These are phyloP conservation scores for Tachyglossus aculeatus DNA, from an alignment of 2,797 vertebrate species.

Conservation along the genomic window DNA sequence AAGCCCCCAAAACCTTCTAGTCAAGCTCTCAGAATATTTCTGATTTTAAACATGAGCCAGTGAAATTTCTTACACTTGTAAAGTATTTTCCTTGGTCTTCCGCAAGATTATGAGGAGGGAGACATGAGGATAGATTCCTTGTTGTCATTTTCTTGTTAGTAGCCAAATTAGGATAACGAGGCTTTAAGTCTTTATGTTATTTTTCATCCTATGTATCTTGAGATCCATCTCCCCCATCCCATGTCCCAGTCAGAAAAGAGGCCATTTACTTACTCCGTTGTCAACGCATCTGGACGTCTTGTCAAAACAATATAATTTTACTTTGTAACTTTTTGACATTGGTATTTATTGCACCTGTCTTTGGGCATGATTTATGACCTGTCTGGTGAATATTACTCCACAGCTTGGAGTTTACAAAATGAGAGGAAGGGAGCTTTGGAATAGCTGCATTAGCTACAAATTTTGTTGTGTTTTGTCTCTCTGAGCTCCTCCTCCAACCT, in stretches of 20 bases:
- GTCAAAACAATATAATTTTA: conserved; percentile 90
- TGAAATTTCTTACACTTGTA: too few relatives aligned
- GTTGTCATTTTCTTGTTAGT: background rate
- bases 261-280: conserved; percentile 74
- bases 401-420: conserved; percentile 77
- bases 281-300: conserved; percentile 82
- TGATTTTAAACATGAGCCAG: too few relatives aligned
- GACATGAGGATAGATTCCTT: background rate
- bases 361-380: conserved; percentile 92
- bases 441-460: conserved; percentile 61
- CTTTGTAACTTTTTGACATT: conserved; percentile 81
- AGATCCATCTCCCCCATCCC: conserved; percentile 10
- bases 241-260: conserved; percentile 43
- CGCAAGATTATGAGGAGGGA: background rate
- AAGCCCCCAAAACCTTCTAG: too few relatives aligned
- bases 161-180: conserved; percentile 42
- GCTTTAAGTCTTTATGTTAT: conserved; percentile 54
- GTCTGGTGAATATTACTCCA: conserved; percentile 84
- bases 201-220: conserved; percentile 48
- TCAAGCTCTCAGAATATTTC: too few relatives aligned
- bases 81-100: background rate
- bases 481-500: background rate
- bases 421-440: conserved; percentile 84
- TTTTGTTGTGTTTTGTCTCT: conserved; percentile 60
- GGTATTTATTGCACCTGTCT: conserved; percentile 82